phyloP scores from a whole-genome alignment of 37 sponge, comb jelly and placozoan genomes.

The Geodia barretti region DNA sequence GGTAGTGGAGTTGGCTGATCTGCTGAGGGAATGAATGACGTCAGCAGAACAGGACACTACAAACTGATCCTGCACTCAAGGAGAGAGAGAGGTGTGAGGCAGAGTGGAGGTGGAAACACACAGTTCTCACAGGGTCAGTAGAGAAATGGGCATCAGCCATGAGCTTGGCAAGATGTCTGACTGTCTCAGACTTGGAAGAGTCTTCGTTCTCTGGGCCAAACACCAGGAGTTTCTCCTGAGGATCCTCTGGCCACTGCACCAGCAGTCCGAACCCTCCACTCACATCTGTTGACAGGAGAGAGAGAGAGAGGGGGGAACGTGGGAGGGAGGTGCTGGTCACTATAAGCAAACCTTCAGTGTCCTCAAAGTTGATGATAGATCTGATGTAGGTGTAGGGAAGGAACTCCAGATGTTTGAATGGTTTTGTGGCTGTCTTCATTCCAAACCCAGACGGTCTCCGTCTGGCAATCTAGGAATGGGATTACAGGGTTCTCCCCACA shows the following conservation, averaged over 20 bases:
- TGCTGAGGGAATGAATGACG: slow-evolving; percentile 26
- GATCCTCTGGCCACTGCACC: slow-evolving; percentile 67
- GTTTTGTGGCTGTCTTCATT: slow-evolving; percentile 25
- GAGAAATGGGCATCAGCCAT: slow-evolving; percentile 56
- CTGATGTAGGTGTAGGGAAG: slow-evolving; percentile 46
- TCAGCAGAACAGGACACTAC: slow-evolving; percentile 44
- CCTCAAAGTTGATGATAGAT: slow-evolving; percentile 59
- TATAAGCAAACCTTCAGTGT: slow-evolving; percentile 40
- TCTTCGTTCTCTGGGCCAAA: slow-evolving; percentile 45
- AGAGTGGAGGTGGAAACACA: neutral
- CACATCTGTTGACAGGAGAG: too few relatives aligned
- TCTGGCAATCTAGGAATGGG: slow-evolving; percentile 55
- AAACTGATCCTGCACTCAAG: slow-evolving; percentile 37
- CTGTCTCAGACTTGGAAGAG: slow-evolving; percentile 4
- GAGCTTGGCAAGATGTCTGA: slow-evolving; percentile 36
- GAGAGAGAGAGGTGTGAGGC: neutral
- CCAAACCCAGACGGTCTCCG: slow-evolving; percentile 3
- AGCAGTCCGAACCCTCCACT: slow-evolving; percentile 68
- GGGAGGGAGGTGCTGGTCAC: neutral
- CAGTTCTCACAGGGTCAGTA: slow-evolving; percentile 40
- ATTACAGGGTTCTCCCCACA: neutral
- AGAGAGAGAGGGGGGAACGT: neutral
- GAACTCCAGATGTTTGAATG: slow-evolving; percentile 71
- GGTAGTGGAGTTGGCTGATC: slow-evolving; percentile 19
- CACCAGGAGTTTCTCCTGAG: slow-evolving; percentile 71